A percentile compares a stretch with the other conserved stretches of the same genome.
Conservation (phyloP, 2,888 invertebrate genomes). For the Lottia gigantea region DNA sequence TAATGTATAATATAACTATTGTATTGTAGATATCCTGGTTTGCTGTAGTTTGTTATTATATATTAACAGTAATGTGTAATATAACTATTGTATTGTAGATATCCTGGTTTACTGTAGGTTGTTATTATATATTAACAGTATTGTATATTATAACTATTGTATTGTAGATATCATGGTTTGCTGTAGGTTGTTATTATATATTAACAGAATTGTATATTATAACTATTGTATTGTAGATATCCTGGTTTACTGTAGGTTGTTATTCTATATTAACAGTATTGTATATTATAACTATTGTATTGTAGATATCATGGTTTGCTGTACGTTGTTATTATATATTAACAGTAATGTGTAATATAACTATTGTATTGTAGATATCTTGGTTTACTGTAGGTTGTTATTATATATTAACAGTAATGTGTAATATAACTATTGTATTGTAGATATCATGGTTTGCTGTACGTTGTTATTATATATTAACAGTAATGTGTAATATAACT, state of each 20-base stretch:
- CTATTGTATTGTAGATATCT: slow-evolving; percentile 72
- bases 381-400: slow-evolving; percentile 99
- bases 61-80: neutral
- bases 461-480: slow-evolving; percentile 95
- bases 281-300: neutral
- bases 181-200: neutral
- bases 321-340: neutral
- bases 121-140: neutral
- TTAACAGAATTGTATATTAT: neutral
- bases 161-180: neutral
- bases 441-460: slow-evolving; percentile 94
- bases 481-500: slow-evolving; percentile 90
- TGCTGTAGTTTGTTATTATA: neutral
- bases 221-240: slow-evolving; percentile 3
- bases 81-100: neutral
- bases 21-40: neutral
- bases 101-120: neutral
- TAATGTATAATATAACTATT: no score
- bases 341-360: neutral
- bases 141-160: neutral
- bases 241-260: neutral
- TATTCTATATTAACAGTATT: neutral
- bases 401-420: slow-evolving; percentile 92
- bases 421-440: slow-evolving; percentile 77
- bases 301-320: slow-evolving; percentile 1